Evolutionary conservation across 2,113 vertebrate genomes (phyloP), one percentile per base, ranked within the genome.

Genomic region (Heptranchias perlo): DNA sequence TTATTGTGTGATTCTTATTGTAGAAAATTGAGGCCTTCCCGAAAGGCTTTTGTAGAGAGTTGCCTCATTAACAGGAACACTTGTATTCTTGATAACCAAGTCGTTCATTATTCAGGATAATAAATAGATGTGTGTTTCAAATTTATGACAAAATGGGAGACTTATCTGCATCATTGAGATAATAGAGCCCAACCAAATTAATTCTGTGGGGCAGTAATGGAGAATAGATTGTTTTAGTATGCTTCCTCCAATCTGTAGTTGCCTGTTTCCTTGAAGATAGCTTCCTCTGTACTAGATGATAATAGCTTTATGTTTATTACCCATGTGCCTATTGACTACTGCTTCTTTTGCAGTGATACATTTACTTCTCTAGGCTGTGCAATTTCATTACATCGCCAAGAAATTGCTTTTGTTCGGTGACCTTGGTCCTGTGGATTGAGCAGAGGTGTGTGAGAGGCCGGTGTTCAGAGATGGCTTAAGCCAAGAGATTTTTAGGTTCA

Each of bases 301-400:
- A 93, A 93, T 93, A 62, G 89, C 18, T 93, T 93, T 62, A 93
- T 93, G 89, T 93, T 93, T 62, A 93, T 93, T 93, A 93, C 35
- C 89, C 54, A 62, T 62, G 62, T 93, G 35, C 13, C 89, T 58
- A 93, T 61, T 93, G 58, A 62, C 89, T 62, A 21, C 54, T 62
- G 89, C 35, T 11, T 92, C 89, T 62, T 92, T 92, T 92, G 25
- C 89, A 92, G 18, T 62, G 58, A 93, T 14, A 18, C 89, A 39
- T 62, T n/a, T 39, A 61, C 54, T 23, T 0, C 58, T n/a, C 7
- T 39, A 18, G 5, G 58, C 89, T 92, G 54, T 3, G 2, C 7
- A 92, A 4, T 61, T 61, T 61, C 89, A 92, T 92, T 58, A 35
- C 23, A n/a, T 14, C 5, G 8, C 16, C 13, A 16, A 62, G 54